These are phyloP conservation scores for Microcebus tavaratra DNA, from an alignment of 2,113 vertebrate genomes.

Conservation along the genomic window DNA sequence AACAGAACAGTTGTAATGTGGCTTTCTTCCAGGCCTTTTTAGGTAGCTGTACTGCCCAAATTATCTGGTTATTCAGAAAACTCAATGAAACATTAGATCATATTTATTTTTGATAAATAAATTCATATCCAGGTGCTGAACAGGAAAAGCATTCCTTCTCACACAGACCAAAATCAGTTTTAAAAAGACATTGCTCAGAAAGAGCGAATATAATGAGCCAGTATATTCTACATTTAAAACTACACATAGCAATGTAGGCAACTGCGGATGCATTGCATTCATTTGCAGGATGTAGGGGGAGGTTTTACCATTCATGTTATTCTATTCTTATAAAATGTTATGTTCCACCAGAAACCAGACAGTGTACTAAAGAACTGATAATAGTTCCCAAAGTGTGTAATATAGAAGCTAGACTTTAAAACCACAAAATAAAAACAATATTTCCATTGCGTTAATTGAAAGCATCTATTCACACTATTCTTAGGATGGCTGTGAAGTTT, in stretches of 20 bases:
- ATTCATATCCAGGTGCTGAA: conserved; percentile 26
- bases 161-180: neutral
- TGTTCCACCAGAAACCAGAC: neutral
- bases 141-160: neutral
- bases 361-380: conserved; percentile 29
- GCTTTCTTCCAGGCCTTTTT: conserved; percentile 19
- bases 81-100: conserved; percentile 40
- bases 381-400: neutral
- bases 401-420: conserved; percentile 14
- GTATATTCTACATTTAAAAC: neutral
- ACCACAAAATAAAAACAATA: conserved; percentile 2
- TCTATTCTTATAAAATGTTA: conserved; percentile 36
- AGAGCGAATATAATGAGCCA: neutral
- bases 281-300: neutral
- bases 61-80: conserved; percentile 46
- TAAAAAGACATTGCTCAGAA: neutral
- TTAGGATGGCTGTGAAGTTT: neutral
- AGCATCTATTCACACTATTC: neutral
- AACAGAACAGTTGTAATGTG: neutral
- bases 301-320: neutral
- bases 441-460: conserved; percentile 20
- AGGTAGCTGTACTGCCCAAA: conserved; percentile 31
- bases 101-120: conserved; percentile 58
- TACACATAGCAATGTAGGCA: neutral
- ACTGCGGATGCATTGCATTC: neutral